Evolutionary conservation across 2,113 vertebrate species (phyloP), one percentile per base, ranked within the genome.

Genomic region (Artemisiospiza belli): DNA sequence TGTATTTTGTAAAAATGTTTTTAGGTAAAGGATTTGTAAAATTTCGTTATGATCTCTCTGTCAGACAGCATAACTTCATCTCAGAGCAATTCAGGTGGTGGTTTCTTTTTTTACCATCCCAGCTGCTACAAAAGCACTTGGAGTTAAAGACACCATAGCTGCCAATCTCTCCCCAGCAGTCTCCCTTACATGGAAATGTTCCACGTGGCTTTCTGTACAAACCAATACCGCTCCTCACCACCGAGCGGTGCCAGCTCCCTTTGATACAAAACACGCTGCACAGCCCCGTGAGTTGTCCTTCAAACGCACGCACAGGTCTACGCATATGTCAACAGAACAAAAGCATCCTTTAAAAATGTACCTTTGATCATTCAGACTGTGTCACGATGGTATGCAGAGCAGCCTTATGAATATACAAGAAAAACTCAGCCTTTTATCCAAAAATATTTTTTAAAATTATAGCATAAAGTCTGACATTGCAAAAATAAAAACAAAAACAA

Each of bases 141-240:
- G 8, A 74, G 28, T 41, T 52, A 39, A 70, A 88, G 64, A 15
- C 80, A 37, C 23, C 77, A 54, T 4, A 80, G 72, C 57, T 59
- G 68, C 75, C 83, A 44, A 12, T 75, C 43, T 74, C 49, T 58
- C 28, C 47, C 12, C 82, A 52, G 68, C 47, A 49, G 85, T 10
- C 88, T 93, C 82, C 94, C 95, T 94, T 95, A 94, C 47, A 94
- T 84, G 93, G 92, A 92, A 70, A 89, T 93, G 90, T 94, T 92
- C 95, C 52, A 49, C 35, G 44, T 83, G 90, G 88, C 83, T 95
- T 52, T 78, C 79, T 22, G 64, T n/a, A 27, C 18, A 70, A 75
- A 11, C 35, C 69, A 57, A 37, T 95, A 68, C 92, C 80, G 2
- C 76, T 84, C 23, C 37, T 30, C 54, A 41, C 94, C 94, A 89